Evolutionary conservation across 2,888 invertebrate species (phyloP).

Genomic region (Dermolepida albohirtum): DNA sequence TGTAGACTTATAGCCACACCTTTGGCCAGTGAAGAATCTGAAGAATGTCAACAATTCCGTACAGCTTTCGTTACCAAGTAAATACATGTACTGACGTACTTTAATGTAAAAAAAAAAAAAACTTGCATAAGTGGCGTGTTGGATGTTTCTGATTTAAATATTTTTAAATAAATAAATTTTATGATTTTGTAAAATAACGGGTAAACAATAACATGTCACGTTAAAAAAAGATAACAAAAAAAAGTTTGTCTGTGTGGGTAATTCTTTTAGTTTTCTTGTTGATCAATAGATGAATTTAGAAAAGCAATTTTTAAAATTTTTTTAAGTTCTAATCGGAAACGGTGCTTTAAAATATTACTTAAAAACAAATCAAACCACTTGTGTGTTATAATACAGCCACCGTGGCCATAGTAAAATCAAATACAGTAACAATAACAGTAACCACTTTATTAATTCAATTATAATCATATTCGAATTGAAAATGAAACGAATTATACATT

Average conservation of each 20-base stretch:
- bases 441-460: slow-evolving; percentile 30
- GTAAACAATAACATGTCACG: too few species aligned
- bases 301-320: slow-evolving; percentile 4
- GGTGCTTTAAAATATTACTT: too few species aligned
- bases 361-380: too few species aligned
- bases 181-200: background rate
- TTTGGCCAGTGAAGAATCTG: slow-evolving; percentile 60
- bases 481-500: background rate
- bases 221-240: background rate
- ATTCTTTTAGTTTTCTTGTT: background rate
- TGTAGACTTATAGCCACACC: slow-evolving; percentile 59
- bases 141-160: too few species aligned
- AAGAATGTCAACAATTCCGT: slow-evolving; percentile 60
- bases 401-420: slow-evolving; percentile 59
- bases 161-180: slow-evolving; percentile 7
- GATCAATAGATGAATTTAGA: background rate
- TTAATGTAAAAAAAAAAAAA: background rate
- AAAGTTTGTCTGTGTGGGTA: background rate
- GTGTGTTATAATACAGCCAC: slow-evolving; percentile 52
- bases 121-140: too few species aligned
- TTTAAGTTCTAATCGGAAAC: background rate
- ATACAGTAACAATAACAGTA: slow-evolving; percentile 56
- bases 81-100: slow-evolving; percentile 5
- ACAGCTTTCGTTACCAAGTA: slow-evolving; percentile 41
- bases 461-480: slow-evolving; percentile 8